Conservation (phyloP, 2,888 invertebrate genomes). For the Rhamphomyia laevipes region DNA sequence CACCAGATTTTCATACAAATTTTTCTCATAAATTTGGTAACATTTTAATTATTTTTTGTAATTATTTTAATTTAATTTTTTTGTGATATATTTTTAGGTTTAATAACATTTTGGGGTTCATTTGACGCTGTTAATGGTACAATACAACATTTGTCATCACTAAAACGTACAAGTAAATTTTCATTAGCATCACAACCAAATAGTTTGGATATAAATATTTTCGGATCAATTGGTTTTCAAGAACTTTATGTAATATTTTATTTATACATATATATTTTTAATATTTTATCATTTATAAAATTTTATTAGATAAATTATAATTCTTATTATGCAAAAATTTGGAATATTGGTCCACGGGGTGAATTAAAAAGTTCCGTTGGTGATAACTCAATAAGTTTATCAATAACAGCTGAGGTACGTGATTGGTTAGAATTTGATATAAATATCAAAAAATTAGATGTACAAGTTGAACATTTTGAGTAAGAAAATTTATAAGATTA, state of each 20-base stretch:
- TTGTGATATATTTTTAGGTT: not conserved
- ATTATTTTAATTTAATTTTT: not conserved
- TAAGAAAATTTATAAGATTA: not conserved
- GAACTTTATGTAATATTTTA: not conserved
- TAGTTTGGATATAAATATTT: not conserved
- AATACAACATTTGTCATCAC: slow-evolving; percentile 1
- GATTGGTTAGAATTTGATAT: slow-evolving; percentile 1
- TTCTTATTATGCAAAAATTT: slow-evolving; percentile 3
- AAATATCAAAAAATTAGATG: not conserved
- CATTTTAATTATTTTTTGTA: not conserved
- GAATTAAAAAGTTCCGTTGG: slow-evolving; percentile 1
- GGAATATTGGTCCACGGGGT: slow-evolving; percentile 7
- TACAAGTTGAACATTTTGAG: slow-evolving; percentile 5
- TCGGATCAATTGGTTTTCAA: slow-evolving; percentile 5
- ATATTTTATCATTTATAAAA: not conserved
- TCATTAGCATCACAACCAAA: not conserved
- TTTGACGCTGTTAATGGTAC: slow-evolving; percentile 5
- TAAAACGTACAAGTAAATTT: slow-evolving; percentile 1
- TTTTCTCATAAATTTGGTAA: slow-evolving; percentile 8
- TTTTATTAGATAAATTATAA: slow-evolving; percentile 1
- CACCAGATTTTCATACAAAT: slow-evolving; percentile 4
- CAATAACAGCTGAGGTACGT: not conserved
- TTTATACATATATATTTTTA: no score
- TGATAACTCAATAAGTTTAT: slow-evolving; percentile 3
- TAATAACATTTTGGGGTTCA: slow-evolving; percentile 6